Evolutionary conservation across 2,797 vertebrate genomes (phyloP), one percentile per base, ranked within the genome.

Genomic region (Amblyopsis hoosieri): DNA sequence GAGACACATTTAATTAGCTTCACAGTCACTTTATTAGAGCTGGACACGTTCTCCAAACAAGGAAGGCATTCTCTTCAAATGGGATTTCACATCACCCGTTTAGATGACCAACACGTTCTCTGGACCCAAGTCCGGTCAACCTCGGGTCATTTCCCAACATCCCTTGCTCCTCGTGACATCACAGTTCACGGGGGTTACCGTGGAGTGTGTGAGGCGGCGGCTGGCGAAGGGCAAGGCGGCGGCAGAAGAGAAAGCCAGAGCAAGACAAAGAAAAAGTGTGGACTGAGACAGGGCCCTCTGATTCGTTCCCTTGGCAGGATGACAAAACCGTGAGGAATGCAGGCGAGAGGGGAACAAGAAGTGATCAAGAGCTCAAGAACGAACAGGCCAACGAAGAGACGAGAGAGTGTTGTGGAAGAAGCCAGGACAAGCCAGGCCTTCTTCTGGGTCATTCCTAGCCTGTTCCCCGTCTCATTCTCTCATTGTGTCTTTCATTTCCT

Each of bases 251-350:
- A 59, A 14, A 51, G 7, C 53, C 42, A 54, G 47, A 74, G 78
- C 6, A 74, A 88, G 71, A 89, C 83, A 87, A 83, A 88, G 78
- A 68, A 86, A 87, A 89, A 86, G 82, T 83, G 81, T 79, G 75
- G 80, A 76, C 77, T 76, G 76, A 83, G 85, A 86, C 78, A 85
- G 78, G 75, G 82, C 82, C 74, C 81, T 95, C 93, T 93, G 93
- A 94, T 94, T 94, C 54, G 85, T 91, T 94, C 94, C 92, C 91
- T 95, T 96, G 94, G 94, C 94, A 93, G 89, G 82, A 88, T 83
- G 84, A 93, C 95, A 95, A 96, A 94, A 95, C 92, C 91, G 91
- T 88, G 79, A 81, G 92, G 94, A 96, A 96, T 95, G 94, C 69
- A 85, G 91, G 66, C 76, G 78, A 87, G 92, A 93, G 87, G 92